Conservation (phyloP, 1,140 invertebrate species). For the Leptinotarsa texana region DNA sequence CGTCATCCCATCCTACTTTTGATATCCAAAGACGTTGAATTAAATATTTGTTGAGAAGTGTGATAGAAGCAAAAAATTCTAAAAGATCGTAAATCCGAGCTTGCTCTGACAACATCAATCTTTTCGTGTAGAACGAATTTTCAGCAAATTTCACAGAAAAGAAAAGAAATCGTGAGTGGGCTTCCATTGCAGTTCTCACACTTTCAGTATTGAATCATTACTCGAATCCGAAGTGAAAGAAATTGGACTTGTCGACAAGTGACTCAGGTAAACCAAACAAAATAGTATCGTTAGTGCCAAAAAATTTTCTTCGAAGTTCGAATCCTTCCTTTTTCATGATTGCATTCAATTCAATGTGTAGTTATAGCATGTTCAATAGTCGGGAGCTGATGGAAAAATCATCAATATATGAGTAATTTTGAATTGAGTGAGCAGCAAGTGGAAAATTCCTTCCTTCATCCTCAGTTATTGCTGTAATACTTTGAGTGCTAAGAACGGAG, state of each 20-base stretch:
- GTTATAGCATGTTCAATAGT: no score
- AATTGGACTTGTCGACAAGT: background rate
- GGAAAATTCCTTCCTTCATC: constrained; percentile 20
- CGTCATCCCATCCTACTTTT: constrained; percentile 27
- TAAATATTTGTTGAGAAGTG: constrained; percentile 21
- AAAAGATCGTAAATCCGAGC: constrained; percentile 24
- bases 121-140: constrained; percentile 1
- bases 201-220: no score
- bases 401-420: constrained; percentile 17
- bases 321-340: constrained; percentile 37
- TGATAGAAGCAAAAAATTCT: constrained; percentile 17
- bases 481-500: background rate
- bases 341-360: constrained; percentile 32
- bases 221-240: background rate
- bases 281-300: constrained; percentile 34
- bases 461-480: constrained; percentile 7
- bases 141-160: background rate
- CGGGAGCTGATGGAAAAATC: no score
- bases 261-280: constrained; percentile 24
- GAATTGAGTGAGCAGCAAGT: background rate
- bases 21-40: constrained; percentile 20
- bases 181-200: constrained; percentile 13
- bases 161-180: constrained; percentile 1
- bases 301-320: constrained; percentile 45
- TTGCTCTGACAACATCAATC: constrained; percentile 8